Conservation (phyloP, 2,113 vertebrate species). For the Eleginops maclovinus region DNA sequence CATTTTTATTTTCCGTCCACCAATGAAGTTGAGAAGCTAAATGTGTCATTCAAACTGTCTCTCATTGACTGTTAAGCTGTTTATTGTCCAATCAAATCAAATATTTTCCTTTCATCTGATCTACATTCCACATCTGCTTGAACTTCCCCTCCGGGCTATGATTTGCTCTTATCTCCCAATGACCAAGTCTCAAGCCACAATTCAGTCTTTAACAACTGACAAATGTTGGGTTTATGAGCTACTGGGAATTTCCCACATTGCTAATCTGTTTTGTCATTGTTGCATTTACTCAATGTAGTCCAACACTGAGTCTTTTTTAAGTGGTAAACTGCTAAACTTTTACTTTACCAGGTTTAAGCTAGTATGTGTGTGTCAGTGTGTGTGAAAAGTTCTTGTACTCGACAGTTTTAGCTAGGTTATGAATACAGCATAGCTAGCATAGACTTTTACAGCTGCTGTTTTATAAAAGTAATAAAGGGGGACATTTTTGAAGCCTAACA, state of each 20-base stretch:
- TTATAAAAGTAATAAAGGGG: slow-evolving; percentile 39
- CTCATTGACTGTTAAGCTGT: slow-evolving; percentile 21
- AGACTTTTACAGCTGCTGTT: slow-evolving; percentile 62
- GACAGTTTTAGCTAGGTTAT: slow-evolving; percentile 27
- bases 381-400: slow-evolving; percentile 20
- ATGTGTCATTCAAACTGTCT: slow-evolving; percentile 27
- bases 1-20: slow-evolving; percentile 33
- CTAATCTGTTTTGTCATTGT: slow-evolving; percentile 23
- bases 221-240: slow-evolving; percentile 20
- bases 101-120: slow-evolving; percentile 35
- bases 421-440: slow-evolving; percentile 36
- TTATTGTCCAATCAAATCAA: slow-evolving; percentile 48
- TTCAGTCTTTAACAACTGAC: slow-evolving; percentile 19
- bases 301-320: slow-evolving; percentile 11
- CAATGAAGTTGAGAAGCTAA: slow-evolving; percentile 32
- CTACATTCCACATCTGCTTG: slow-evolving; percentile 37
- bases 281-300: background rate
- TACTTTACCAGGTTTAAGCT: slow-evolving; percentile 67
- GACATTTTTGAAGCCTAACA: slow-evolving; percentile 58
- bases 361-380: slow-evolving; percentile 23
- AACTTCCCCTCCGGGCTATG: slow-evolving; percentile 17
- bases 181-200: slow-evolving; percentile 13
- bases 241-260: background rate
- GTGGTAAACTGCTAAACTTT: slow-evolving; percentile 58
- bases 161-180: slow-evolving; percentile 22